These are phyloP conservation scores for Molossus alvarezi DNA, from an alignment of 2,797 vertebrate genomes.

Conservation along the genomic window DNA sequence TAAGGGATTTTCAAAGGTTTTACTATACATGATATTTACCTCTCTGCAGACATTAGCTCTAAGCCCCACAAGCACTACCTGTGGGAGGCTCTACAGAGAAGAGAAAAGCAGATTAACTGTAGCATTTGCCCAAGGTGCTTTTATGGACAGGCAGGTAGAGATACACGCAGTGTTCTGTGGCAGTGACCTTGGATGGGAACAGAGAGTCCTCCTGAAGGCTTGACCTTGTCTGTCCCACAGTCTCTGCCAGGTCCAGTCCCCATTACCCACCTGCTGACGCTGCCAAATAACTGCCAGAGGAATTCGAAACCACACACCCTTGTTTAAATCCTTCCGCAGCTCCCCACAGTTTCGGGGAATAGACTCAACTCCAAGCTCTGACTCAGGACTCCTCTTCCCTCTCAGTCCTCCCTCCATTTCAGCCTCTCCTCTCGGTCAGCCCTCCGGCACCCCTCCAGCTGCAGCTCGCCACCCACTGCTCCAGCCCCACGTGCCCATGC, in stretches of 20 bases:
- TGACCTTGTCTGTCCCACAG: neutral
- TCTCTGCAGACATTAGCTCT: neutral
- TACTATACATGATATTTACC: neutral
- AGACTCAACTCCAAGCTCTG: neutral
- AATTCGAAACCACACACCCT: neutral
- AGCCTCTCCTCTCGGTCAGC: no score
- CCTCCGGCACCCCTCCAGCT: neutral
- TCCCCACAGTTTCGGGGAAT: neutral
- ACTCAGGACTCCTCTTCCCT: neutral
- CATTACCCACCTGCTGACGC: neutral
- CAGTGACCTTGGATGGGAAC: neutral
- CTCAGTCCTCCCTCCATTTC: neutral
- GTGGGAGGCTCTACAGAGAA: neutral
- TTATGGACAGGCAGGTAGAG: neutral
- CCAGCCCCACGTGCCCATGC: accelerated
- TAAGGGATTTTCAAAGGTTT: conserved; percentile 7
- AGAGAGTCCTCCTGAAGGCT: neutral
- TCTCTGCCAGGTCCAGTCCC: neutral
- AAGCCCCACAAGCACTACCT: neutral
- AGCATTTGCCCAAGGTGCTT: neutral
- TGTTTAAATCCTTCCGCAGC: neutral
- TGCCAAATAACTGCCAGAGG: neutral
- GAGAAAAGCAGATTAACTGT: neutral
- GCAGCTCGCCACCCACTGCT: accelerated
- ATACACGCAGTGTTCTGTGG: accelerated